Conservation (phyloP, 2,888 invertebrate genomes). For the Lasioglossum malachurum region DNA sequence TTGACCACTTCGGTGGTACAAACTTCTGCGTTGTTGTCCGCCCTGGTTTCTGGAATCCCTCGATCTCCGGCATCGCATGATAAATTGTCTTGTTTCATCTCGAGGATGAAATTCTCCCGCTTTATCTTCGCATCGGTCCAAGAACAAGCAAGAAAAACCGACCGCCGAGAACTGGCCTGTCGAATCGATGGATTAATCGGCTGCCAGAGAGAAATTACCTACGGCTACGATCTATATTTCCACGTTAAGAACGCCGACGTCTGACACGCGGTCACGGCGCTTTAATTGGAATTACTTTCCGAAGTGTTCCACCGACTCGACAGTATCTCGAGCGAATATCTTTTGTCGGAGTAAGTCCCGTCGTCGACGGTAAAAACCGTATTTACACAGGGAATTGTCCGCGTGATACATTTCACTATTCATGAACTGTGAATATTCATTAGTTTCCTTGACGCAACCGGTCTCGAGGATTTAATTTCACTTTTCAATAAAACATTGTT, state of each 20-base stretch:
- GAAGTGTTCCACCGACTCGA: slow-evolving; percentile 8
- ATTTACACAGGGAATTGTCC: slow-evolving; percentile 9
- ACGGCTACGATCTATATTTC: slow-evolving; percentile 22
- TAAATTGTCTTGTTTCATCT: slow-evolving; percentile 27
- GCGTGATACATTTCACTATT: slow-evolving; percentile 11
- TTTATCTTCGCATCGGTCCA: slow-evolving; percentile 53
- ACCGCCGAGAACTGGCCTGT: neutral
- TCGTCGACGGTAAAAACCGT: slow-evolving; percentile 2
- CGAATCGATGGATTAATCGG: slow-evolving; percentile 44
- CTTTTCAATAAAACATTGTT: slow-evolving; percentile 9
- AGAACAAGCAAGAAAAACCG: slow-evolving; percentile 36
- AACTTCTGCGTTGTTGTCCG: slow-evolving; percentile 1
- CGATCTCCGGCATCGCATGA: slow-evolving; percentile 12
- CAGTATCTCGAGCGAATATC: slow-evolving; percentile 11
- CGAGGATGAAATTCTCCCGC: slow-evolving; percentile 36
- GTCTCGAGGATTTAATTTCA: slow-evolving; percentile 1
- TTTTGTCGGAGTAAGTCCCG: neutral
- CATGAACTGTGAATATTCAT: slow-evolving; percentile 39
- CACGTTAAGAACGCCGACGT: slow-evolving; percentile 28
- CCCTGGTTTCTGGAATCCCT: neutral
- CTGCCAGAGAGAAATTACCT: slow-evolving; percentile 43
- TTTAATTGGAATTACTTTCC: slow-evolving; percentile 12
- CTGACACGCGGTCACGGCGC: neutral
- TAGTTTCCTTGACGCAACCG: slow-evolving; percentile 36
- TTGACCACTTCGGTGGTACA: neutral